Conservation (phyloP, 1,140 invertebrate genomes). For the Sycobia sp. region DNA sequence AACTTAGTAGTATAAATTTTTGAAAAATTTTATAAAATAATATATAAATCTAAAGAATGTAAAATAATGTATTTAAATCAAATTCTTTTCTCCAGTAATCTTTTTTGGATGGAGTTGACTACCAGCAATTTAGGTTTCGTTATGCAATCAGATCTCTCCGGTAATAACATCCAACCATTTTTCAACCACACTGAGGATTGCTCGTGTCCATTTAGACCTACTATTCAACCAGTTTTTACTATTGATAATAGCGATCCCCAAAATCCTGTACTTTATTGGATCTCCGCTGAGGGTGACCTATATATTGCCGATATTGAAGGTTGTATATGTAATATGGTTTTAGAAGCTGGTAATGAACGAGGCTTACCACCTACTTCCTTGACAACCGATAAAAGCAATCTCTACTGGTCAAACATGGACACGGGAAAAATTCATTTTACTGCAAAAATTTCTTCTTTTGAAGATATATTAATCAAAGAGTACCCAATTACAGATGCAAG, state of each 20-base stretch:
- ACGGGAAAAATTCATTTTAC: slow-evolving; percentile 69
- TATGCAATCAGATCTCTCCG: slow-evolving; percentile 68
- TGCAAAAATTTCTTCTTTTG: slow-evolving; percentile 57
- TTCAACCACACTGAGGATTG: slow-evolving; percentile 63
- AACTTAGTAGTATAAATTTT: slow-evolving; percentile 7
- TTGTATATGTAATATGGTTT: slow-evolving; percentile 69
- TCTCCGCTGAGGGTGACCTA: slow-evolving; percentile 66
- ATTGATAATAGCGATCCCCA: slow-evolving; percentile 69
- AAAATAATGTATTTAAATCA: neutral
- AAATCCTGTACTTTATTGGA: slow-evolving; percentile 69
- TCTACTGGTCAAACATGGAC: slow-evolving; percentile 73
- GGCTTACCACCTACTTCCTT: slow-evolving; percentile 66
- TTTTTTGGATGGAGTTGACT: slow-evolving; percentile 74
- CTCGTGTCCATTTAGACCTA: slow-evolving; percentile 56
- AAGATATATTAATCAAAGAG: slow-evolving; percentile 22
- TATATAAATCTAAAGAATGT: neutral
- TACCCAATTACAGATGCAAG: slow-evolving; percentile 45
- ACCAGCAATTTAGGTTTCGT: slow-evolving; percentile 63
- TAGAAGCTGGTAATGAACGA: slow-evolving; percentile 55
- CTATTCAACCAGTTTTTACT: slow-evolving; percentile 67
- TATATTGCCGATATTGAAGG: slow-evolving; percentile 70
- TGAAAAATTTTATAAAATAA: slow-evolving; percentile 1
- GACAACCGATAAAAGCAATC: slow-evolving; percentile 69
- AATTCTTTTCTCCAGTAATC: slow-evolving; percentile 64
- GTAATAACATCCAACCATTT: slow-evolving; percentile 65